Evolutionary conservation across 2,113 vertebrate genomes (phyloP).

Genomic region (Hemicordylus capensis): DNA sequence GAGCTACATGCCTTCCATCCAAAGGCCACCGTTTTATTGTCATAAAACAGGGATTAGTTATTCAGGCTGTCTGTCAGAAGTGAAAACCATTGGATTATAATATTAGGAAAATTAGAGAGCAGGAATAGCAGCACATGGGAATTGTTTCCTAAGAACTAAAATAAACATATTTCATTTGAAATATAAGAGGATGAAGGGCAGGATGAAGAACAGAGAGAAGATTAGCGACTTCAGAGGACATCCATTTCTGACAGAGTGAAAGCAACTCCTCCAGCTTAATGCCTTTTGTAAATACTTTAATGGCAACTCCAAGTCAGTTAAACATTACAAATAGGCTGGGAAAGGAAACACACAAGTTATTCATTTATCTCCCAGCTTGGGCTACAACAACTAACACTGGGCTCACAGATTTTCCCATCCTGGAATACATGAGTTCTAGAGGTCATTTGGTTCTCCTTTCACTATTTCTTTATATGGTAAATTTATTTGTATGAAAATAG

Average conservation of each 20-base stretch:
- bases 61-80: background rate
- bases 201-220: background rate
- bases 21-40: background rate
- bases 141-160: background rate
- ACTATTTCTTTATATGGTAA: background rate
- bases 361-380: background rate
- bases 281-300: background rate
- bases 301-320: background rate
- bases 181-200: background rate
- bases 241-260: background rate
- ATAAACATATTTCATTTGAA: background rate
- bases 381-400: background rate
- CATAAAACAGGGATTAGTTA: background rate
- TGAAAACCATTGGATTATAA: background rate
- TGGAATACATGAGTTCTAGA: background rate
- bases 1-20: background rate
- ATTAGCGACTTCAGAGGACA: background rate
- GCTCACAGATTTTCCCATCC: background rate
- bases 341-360: background rate
- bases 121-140: background rate
- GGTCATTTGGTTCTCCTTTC: background rate
- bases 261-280: background rate
- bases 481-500: background rate
- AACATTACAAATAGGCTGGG: background rate
- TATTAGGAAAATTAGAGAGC: background rate